Percentiles rank a stretch among this genome's conserved stretches.
Conservation (phyloP, 1,140 invertebrate species). For the Nasonia longicornis region DNA sequence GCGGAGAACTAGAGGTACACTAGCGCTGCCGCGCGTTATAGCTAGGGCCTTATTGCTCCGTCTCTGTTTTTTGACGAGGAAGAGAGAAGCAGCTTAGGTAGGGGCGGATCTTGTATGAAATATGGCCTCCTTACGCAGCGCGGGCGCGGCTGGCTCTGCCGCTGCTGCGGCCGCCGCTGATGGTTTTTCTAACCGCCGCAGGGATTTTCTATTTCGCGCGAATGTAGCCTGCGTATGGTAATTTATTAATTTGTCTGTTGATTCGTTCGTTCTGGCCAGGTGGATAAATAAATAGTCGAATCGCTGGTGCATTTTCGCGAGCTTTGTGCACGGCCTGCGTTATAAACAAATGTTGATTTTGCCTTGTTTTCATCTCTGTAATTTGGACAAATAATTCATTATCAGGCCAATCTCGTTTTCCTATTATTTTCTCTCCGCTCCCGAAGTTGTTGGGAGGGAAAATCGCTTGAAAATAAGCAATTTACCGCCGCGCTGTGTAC, state of each 20-base stretch:
- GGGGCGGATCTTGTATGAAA: conserved; percentile 61
- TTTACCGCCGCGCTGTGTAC: neutral
- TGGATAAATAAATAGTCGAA: too few relatives aligned
- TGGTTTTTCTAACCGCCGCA: neutral
- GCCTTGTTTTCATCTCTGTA: conserved; percentile 13
- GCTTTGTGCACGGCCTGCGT: too few relatives aligned
- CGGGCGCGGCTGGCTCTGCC: conserved; percentile 45
- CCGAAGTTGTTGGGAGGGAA: neutral
- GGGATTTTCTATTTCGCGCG: neutral
- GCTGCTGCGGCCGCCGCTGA: conserved; percentile 41
- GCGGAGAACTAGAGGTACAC: neutral
- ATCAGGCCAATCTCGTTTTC: neutral
- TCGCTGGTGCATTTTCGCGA: too few relatives aligned
- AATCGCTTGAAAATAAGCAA: neutral
- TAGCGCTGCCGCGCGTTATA: conserved; percentile 11
- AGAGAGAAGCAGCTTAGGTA: neutral
- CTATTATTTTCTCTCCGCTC: neutral
- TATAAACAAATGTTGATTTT: conserved; percentile 10
- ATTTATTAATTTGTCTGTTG: too few relatives aligned
- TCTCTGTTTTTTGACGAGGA: neutral
- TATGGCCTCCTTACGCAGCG: conserved; percentile 66
- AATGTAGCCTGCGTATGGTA: neutral
- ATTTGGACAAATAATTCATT: conserved; percentile 14
- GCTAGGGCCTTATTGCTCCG: conserved; percentile 1
- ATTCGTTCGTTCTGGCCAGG: too few relatives aligned